Evolutionary conservation across 2,797 vertebrate genomes (phyloP).

Genomic region (Myioborus miniatus): DNA sequence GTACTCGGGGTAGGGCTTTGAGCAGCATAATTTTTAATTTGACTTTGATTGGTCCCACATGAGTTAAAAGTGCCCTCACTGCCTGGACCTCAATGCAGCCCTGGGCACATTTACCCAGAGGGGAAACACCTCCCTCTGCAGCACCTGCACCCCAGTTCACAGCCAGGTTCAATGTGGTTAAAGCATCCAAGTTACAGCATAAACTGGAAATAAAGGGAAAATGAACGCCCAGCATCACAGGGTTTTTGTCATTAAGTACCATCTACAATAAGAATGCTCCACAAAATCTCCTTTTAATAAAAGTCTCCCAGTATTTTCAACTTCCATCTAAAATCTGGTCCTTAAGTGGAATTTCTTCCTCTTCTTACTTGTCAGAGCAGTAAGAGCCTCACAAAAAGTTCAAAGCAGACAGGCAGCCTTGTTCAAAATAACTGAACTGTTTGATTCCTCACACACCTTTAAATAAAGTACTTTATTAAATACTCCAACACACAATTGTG

Average conservation of each 20-base stretch:
- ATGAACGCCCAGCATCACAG: slow-evolving; percentile 20
- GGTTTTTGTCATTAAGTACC: slow-evolving; percentile 55
- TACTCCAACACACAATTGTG: background rate
- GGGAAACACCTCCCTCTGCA: background rate
- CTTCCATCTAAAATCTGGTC: background rate
- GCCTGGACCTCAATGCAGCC: background rate
- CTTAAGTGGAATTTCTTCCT: background rate
- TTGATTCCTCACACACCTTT: background rate
- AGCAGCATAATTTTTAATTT: slow-evolving; percentile 37
- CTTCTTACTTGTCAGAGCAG: background rate
- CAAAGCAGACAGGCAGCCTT: background rate
- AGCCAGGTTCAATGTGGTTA: background rate
- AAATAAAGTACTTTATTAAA: background rate
- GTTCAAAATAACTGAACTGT: background rate
- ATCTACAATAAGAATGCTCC: slow-evolving; percentile 41
- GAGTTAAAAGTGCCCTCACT: slow-evolving; percentile 28
- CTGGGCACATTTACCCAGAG: slow-evolving; percentile 13
- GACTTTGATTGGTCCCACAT: slow-evolving; percentile 55
- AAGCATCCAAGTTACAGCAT: background rate
- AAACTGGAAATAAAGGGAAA: slow-evolving; percentile 7
- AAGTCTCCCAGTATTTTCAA: slow-evolving; percentile 41
- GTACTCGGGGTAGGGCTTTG: background rate
- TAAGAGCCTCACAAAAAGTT: background rate
- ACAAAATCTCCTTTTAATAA: slow-evolving; percentile 54
- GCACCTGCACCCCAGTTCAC: background rate